These are phyloP conservation scores for Endotricha flammealis DNA, from an alignment of 2,888 invertebrate species.

Conservation along the genomic window DNA sequence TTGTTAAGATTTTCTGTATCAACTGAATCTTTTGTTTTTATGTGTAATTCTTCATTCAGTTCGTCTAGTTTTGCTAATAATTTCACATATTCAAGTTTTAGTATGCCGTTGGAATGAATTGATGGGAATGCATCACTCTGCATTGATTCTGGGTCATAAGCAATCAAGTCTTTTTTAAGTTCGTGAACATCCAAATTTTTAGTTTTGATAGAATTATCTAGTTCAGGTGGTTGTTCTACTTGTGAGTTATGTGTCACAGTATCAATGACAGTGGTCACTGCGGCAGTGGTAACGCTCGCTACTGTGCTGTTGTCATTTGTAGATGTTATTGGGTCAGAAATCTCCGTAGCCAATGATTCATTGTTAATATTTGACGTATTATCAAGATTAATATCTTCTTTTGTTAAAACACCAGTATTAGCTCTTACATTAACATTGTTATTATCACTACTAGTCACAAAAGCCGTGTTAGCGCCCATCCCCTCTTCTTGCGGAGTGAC, in stretches of 20 bases:
- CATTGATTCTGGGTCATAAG: conserved; percentile 63
- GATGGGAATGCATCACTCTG: conserved; percentile 63
- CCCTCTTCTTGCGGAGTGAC: conserved; percentile 31
- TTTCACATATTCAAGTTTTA: conserved; percentile 62
- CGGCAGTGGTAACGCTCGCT: conserved; percentile 12
- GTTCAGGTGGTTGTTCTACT: conserved; percentile 35
- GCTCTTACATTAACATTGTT: conserved; percentile 22
- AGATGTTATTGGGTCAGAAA: conserved; percentile 15
- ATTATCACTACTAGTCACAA: conserved; percentile 44
- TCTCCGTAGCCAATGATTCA: conserved; percentile 16
- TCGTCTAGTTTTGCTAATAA: conserved; percentile 53
- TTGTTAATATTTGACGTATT: conserved; percentile 15
- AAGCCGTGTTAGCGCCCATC: conserved; percentile 46
- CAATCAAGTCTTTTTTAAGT: conserved; percentile 30
- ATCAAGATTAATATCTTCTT: conserved; percentile 31
- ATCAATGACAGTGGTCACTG: conserved; percentile 16
- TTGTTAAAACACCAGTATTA: conserved; percentile 56
- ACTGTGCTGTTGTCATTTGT: conserved; percentile 15
- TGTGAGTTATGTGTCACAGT: too few relatives aligned
- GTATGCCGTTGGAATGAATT: conserved; percentile 59
- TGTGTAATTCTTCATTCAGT: conserved; percentile 57
- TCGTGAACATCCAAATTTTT: conserved; percentile 14
- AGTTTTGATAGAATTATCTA: conserved; percentile 18
- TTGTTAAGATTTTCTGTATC: conserved; percentile 44
- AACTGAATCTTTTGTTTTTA: conserved; percentile 50